A percentile compares a stretch with the other conserved stretches of the same genome.
phyloP scores from a whole-genome alignment of 2,113 vertebrate genomes.

The Eulemur macaco region DNA sequence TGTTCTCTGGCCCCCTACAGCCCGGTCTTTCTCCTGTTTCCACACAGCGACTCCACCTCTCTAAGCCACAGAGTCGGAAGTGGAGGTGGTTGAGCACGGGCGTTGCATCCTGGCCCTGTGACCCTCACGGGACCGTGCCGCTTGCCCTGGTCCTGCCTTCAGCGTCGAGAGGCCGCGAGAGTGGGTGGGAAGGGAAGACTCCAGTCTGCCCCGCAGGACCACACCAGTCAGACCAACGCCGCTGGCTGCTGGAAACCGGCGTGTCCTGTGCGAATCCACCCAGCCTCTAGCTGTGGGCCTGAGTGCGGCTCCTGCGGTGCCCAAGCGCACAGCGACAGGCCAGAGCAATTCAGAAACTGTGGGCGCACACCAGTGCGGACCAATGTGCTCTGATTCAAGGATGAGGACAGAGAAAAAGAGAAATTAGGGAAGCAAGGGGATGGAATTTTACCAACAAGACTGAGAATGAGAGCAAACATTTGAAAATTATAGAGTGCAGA shows the following conservation, averaged over 20 bases:
- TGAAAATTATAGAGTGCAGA: not conserved
- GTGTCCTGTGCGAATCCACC: rapidly evolving
- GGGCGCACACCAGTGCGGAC: not conserved
- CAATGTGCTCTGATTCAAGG: not conserved
- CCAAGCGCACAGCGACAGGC: rapidly evolving
- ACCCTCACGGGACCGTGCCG: rapidly evolving
- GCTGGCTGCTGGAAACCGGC: rapidly evolving
- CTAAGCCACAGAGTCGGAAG: rapidly evolving
- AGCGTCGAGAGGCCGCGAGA: not conserved
- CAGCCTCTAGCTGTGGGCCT: rapidly evolving
- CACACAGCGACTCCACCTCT: not conserved
- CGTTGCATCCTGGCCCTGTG: rapidly evolving
- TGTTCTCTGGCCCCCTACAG: not conserved
- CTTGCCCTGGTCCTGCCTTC: not conserved
- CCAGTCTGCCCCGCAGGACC: too few relatives aligned
- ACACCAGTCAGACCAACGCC: not conserved
- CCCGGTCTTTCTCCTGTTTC: not conserved
- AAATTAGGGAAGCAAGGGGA: rapidly evolving
- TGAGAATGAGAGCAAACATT: not conserved
- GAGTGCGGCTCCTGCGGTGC: rapidly evolving
- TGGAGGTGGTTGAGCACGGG: not conserved
- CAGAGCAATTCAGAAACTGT: not conserved
- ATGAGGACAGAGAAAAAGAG: not conserved
- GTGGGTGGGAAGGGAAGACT: rapidly evolving
- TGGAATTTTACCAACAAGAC: not conserved